Base-by-base conservation (phyloP, 2,888 invertebrate genomes). In the Neuroscelio doddi region DNA sequence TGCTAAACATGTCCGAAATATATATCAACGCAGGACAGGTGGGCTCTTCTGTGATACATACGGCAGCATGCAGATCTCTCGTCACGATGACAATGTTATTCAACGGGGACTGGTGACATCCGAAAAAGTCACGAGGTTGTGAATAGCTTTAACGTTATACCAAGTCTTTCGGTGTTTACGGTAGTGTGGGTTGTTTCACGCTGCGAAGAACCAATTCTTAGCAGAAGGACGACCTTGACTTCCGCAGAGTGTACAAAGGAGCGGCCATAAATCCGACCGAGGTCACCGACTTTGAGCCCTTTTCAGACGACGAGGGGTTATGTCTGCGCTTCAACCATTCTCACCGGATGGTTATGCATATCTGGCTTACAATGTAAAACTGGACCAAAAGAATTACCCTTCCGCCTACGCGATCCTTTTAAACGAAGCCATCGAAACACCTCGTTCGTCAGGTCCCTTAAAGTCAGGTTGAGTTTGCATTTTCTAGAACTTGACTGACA, bases 251-350 rank as follows among this genome's bases (percentile, higher is more conserved):
- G 72, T 72, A 76, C 77, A 81, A 78, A 79, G 71, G 77, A 65
- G 67, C 56, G 65, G 71, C 70, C 78, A 76, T 82, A 82, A 82
- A 82, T 82, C 76, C 62, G 65, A 53, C 62, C 80, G 78, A 81
- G 81, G 80, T 80, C 80, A 75, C 75, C 69, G 73, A 59, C 71
- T 58, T 64, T 51, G 62, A 73, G 68, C 68, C 71, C 63, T 64
- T 74, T 77, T 70, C 71, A 66, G 50, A 49, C 34, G 44, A 34
- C 52, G 56, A 63, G 64, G 63, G 63, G 58, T 69, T 55, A 56
- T 53, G 53, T 55, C 50, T 38, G 39, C 55, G 51, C 53, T 36
- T 61, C 30, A 49, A 49, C 52, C 59, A 62, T 56, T 41, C 63
- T 63, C 53, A 34, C 24, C 16, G 36, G 38, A 29, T 65, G 73